phyloP scores from a whole-genome alignment of 2,797 vertebrate species.

The Bradypus variegatus region DNA sequence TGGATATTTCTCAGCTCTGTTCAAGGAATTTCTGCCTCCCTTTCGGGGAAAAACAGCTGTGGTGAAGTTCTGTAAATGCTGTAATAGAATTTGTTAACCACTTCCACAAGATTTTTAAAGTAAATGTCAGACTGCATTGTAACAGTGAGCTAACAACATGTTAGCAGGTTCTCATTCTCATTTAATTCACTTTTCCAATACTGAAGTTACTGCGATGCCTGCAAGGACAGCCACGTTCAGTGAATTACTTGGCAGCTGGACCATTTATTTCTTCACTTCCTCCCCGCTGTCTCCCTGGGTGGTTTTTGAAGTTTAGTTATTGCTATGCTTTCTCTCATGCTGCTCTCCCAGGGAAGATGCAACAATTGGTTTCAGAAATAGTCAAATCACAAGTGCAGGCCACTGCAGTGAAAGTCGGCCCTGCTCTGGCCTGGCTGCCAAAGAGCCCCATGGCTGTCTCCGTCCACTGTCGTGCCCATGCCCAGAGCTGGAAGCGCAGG shows the following conservation, averaged over 20 bases:
- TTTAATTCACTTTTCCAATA: slow-evolving; percentile 25
- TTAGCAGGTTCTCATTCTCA: not conserved
- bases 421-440: too few relatives aligned
- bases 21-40: not conserved
- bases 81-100: slow-evolving; percentile 44
- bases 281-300: slow-evolving; percentile 14
- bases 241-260: slow-evolving; percentile 21
- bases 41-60: not conserved
- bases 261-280: not conserved
- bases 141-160: slow-evolving; percentile 18
- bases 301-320: slow-evolving; percentile 33
- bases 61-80: not conserved
- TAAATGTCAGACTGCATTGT: slow-evolving; percentile 41
- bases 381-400: not conserved
- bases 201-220: not conserved
- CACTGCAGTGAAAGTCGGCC: not conserved
- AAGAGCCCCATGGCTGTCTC: rapidly evolving
- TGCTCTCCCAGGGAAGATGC: not conserved
- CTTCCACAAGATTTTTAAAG: slow-evolving; percentile 42
- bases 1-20: not conserved
- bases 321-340: not conserved
- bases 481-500: too few relatives aligned
- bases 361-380: not conserved
- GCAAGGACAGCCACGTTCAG: not conserved
- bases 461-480: not conserved